These are phyloP conservation scores for Pentamera pediparva DNA, from an alignment of 53 echinoderm and acorn worm species.

Conservation along the genomic window DNA sequence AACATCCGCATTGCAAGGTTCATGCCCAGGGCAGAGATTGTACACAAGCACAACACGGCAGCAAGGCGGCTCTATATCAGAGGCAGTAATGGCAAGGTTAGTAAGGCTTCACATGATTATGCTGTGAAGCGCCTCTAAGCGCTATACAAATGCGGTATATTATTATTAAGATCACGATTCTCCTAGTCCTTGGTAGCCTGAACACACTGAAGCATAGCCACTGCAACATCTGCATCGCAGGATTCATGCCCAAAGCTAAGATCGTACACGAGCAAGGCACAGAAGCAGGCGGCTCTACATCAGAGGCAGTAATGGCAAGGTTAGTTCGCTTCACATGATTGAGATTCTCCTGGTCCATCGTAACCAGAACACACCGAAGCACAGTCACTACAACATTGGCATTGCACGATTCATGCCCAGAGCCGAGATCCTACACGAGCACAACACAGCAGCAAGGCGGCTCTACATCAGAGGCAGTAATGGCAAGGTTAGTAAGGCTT, in stretches of 20 bases:
- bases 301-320: constrained; percentile 98
- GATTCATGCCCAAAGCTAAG: constrained; percentile 96
- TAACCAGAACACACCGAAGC: no score
- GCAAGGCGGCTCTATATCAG: constrained; percentile 92
- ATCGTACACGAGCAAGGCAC: constrained; percentile 97
- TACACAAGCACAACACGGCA: constrained; percentile 97
- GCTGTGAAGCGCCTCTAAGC: no score
- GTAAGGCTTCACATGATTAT: no score
- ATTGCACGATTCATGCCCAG: constrained; percentile 98
- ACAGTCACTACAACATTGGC: no score
- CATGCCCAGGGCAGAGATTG: constrained; percentile 97
- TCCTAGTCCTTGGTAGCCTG: no score
- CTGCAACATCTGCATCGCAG: constrained; percentile 85
- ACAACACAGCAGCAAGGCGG: constrained; percentile 94
- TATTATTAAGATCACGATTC: no score
- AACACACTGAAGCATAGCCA: no score
- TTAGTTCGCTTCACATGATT: no score
- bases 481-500: no score
- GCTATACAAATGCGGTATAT: no score
- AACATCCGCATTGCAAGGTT: constrained; percentile 92
- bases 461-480: constrained; percentile 95
- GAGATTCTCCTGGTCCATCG: no score
- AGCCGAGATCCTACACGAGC: constrained; percentile 93
- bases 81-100: constrained; percentile 99
- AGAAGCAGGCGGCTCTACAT: constrained; percentile 91